These are phyloP conservation scores for Anadara kagoshimensis DNA, from an alignment of 1,140 invertebrate genomes.

Conservation along the genomic window DNA sequence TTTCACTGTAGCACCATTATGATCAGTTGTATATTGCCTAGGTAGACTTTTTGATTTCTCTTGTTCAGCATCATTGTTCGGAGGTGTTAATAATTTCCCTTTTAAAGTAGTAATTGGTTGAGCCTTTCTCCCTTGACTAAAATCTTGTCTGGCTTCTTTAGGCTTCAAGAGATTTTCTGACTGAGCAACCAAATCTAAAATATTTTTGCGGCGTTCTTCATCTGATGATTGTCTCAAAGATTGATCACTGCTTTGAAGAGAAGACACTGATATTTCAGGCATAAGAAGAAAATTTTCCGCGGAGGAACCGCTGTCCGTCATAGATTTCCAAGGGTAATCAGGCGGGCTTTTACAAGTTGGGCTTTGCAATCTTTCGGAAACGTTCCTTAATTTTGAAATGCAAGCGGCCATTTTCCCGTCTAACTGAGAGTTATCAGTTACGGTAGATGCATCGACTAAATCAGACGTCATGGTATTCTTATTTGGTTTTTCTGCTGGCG, in stretches of 20 bases:
- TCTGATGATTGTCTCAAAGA: slow-evolving; percentile 19
- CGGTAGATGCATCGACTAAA: slow-evolving; percentile 45
- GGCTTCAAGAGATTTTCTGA: slow-evolving; percentile 49
- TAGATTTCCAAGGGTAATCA: slow-evolving; percentile 39
- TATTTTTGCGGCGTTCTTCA: slow-evolving; percentile 51
- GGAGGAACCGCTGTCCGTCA: slow-evolving; percentile 20
- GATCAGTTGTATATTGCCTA: slow-evolving; percentile 31
- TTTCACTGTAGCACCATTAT: slow-evolving; percentile 26
- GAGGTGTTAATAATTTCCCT: slow-evolving; percentile 38
- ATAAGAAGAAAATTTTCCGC: slow-evolving; percentile 6
- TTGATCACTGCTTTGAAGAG: no score
- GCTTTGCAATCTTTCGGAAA: slow-evolving; percentile 65
- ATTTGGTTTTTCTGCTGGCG: slow-evolving; percentile 30
- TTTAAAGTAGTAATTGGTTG: slow-evolving; percentile 69
- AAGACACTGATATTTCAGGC: no score
- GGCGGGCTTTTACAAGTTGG: slow-evolving; percentile 56
- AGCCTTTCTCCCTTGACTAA: slow-evolving; percentile 48
- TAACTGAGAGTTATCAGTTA: slow-evolving; percentile 50
- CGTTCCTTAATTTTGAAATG: slow-evolving; percentile 63
- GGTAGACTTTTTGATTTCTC: slow-evolving; percentile 53
- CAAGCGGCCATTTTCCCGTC: slow-evolving; percentile 63
- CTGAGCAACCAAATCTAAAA: slow-evolving; percentile 51
- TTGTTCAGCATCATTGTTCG: slow-evolving; percentile 21
- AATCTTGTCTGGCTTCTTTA: slow-evolving; percentile 40
- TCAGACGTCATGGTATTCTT: slow-evolving; percentile 58